Evolutionary conservation across 2,888 invertebrate species (phyloP).

Genomic region (Liodrosophila aerea): DNA sequence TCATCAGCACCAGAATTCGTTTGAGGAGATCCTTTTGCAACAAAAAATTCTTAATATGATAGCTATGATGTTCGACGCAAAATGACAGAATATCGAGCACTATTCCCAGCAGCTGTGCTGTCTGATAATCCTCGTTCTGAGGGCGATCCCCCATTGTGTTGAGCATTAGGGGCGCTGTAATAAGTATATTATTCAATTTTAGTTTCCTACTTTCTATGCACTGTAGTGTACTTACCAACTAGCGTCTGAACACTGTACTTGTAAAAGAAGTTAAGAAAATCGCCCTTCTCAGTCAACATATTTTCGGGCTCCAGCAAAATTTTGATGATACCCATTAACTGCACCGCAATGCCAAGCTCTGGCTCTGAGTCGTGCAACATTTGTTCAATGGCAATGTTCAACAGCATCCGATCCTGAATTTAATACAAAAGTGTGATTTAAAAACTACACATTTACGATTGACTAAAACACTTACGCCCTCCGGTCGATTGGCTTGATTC

Average conservation of each 20-base stretch:
- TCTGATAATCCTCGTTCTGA: slow-evolving; percentile 96
- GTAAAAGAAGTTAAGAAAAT: slow-evolving; percentile 99
- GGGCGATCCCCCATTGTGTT: slow-evolving; percentile 96
- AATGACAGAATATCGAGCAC: slow-evolving; percentile 98
- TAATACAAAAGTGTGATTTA: not conserved
- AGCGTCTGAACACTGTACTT: slow-evolving; percentile 98
- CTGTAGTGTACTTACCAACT: slow-evolving; percentile 86
- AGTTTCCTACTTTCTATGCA: not conserved
- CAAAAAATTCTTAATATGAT: slow-evolving; percentile 99
- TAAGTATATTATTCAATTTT: not conserved
- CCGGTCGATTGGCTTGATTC: slow-evolving; percentile 92
- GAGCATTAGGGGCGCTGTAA: slow-evolving; percentile 92
- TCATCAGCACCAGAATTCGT: slow-evolving; percentile 97
- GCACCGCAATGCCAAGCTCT: slow-evolving; percentile 98
- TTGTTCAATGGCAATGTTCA: slow-evolving; percentile 98
- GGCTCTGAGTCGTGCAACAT: slow-evolving; percentile 98
- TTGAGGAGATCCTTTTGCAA: slow-evolving; percentile 97
- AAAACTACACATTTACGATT: not conserved
- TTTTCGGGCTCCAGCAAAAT: slow-evolving; percentile 98
- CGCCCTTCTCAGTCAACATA: slow-evolving; percentile 98
- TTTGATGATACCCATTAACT: slow-evolving; percentile 96
- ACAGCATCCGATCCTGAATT: slow-evolving; percentile 92
- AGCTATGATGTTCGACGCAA: slow-evolving; percentile 99
- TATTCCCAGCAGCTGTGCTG: slow-evolving; percentile 96
- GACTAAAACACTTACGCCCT: slow-evolving; percentile 87